phyloP scores from a whole-genome alignment of 2,113 vertebrate genomes.

The Phoenicopterus ruber region DNA sequence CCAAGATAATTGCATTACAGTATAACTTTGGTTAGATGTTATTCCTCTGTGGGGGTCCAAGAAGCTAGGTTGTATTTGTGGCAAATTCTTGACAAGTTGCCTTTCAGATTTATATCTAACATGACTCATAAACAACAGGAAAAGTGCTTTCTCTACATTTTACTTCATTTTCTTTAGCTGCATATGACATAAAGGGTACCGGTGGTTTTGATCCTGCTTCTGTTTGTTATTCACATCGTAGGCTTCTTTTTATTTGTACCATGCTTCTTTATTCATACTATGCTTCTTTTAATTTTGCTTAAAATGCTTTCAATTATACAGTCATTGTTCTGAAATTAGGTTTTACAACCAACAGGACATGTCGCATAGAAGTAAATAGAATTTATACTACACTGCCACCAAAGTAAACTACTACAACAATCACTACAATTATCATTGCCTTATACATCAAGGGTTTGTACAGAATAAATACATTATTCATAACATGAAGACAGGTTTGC shows the following conservation, averaged over 20 bases:
- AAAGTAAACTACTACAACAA: neutral
- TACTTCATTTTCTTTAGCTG: neutral
- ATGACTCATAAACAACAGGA: neutral
- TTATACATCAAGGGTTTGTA: neutral
- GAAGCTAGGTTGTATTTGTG: neutral
- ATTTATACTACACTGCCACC: neutral
- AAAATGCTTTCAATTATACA: constrained; percentile 26
- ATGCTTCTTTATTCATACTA: constrained; percentile 1
- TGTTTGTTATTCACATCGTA: neutral
- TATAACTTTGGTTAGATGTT: neutral
- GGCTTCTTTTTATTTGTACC: neutral
- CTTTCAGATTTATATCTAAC: neutral
- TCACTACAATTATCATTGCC: neutral
- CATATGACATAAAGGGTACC: neutral
- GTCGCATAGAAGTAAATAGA: neutral
- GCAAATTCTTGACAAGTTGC: neutral
- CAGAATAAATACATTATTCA: neutral
- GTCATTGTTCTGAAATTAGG: neutral
- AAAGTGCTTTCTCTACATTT: neutral
- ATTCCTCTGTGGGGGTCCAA: neutral
- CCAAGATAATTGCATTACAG: neutral
- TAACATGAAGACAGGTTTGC: neutral
- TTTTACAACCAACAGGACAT: neutral
- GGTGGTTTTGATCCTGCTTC: neutral
- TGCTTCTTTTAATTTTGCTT: constrained; percentile 52